Evolutionary conservation across 2,888 invertebrate species (phyloP).

Genomic region (Phaedon cochleariae): DNA sequence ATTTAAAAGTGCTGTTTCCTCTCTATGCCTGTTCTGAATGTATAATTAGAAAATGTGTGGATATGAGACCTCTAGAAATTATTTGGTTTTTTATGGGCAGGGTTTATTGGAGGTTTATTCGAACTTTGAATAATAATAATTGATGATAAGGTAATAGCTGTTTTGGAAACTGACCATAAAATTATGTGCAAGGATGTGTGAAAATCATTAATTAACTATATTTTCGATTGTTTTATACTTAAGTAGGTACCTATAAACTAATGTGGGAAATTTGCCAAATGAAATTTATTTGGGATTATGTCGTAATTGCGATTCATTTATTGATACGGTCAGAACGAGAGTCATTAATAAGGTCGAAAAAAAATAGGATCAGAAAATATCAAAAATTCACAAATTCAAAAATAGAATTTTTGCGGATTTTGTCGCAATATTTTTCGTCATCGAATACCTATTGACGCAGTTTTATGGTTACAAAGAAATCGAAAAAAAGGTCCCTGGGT

Average conservation of each 20-base stretch:
- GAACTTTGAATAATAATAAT: not conserved
- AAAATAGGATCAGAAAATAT: not conserved
- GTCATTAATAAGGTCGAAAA: not conserved
- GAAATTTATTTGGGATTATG: not conserved
- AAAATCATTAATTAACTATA: not conserved
- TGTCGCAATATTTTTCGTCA: no score
- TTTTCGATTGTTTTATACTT: not conserved
- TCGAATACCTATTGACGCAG: no score
- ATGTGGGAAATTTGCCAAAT: not conserved
- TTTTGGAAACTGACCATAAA: not conserved
- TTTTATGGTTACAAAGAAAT: no score
- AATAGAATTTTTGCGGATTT: no score
- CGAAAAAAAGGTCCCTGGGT: no score
- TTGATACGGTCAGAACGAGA: not conserved
- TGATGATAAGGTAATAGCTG: not conserved
- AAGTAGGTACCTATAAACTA: no score
- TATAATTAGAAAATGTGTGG: constrained; percentile 53
- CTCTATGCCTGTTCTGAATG: constrained; percentile 54
- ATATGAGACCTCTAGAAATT: constrained; percentile 28
- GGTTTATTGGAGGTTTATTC: constrained; percentile 13
- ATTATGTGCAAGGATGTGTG: not conserved
- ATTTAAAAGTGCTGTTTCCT: constrained; percentile 58
- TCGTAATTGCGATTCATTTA: not conserved
- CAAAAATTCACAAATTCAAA: no score
- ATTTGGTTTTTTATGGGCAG: constrained; percentile 23